phyloP scores from a whole-genome alignment of 1,140 invertebrate species.

The Euglossa dilemma region DNA sequence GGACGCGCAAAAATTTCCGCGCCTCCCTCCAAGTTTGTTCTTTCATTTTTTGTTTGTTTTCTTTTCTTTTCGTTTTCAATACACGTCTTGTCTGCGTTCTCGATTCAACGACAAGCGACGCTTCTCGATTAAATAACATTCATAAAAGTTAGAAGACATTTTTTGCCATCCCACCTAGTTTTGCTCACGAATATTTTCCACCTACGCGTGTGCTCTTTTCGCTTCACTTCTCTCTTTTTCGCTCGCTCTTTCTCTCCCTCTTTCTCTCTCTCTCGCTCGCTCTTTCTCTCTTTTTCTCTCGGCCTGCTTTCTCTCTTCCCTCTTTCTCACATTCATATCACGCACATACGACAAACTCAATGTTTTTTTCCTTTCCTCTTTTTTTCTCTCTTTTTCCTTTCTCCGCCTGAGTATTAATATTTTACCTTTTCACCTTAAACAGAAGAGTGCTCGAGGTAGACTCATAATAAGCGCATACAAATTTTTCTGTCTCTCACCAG shows the following conservation, averaged over 20 bases:
- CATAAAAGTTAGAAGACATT: slow-evolving; percentile 70
- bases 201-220: slow-evolving; percentile 35
- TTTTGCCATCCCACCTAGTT: slow-evolving; percentile 71
- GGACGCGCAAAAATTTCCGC: neutral
- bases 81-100: neutral
- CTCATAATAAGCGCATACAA: slow-evolving; percentile 10
- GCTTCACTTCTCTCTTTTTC: neutral
- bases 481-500: too few species aligned
- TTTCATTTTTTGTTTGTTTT: neutral
- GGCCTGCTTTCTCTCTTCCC: too few species aligned
- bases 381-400: neutral
- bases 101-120: slow-evolving; percentile 60
- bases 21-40: slow-evolving; percentile 3
- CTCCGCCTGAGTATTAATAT: slow-evolving; percentile 21
- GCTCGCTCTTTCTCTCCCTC: neutral
- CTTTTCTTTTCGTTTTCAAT: neutral
- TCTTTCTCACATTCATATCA: neutral
- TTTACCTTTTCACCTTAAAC: neutral
- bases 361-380: too few species aligned
- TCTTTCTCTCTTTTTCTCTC: neutral
- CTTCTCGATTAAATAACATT: slow-evolving; percentile 61
- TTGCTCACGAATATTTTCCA: slow-evolving; percentile 28
- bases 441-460: slow-evolving; percentile 19
- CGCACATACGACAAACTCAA: slow-evolving; percentile 25
- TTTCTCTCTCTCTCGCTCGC: neutral